Percentiles rank a stretch among this genome's conserved stretches.
Evolutionary conservation across 1,140 invertebrate genomes (phyloP).

Genomic region (Trypoxylus dichotomus): DNA sequence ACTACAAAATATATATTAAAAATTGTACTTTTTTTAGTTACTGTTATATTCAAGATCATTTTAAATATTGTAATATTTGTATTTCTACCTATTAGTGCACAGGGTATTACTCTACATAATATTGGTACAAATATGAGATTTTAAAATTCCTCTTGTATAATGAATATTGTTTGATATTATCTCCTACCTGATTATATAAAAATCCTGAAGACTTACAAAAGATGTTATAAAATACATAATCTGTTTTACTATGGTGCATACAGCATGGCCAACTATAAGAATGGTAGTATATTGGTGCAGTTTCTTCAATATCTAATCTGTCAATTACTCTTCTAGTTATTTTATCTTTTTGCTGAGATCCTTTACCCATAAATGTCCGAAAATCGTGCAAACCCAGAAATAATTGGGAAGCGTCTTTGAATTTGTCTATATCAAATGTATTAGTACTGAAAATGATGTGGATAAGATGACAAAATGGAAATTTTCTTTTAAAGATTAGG

Average conservation of each 20-base stretch:
- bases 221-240: constrained; percentile 64
- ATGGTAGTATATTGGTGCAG: constrained; percentile 35
- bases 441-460: constrained; percentile 49
- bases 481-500: constrained; percentile 18
- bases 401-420: constrained; percentile 59
- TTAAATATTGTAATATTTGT: neutral
- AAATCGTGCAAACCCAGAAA: constrained; percentile 70
- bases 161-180: neutral
- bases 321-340: constrained; percentile 55
- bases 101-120: too few relatives aligned
- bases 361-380: constrained; percentile 63
- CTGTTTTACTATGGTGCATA: constrained; percentile 43
- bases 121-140: too few relatives aligned
- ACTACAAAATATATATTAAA: neutral
- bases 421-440: constrained; percentile 62
- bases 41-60: neutral
- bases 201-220: constrained; percentile 64
- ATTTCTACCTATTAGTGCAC: too few relatives aligned
- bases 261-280: constrained; percentile 45
- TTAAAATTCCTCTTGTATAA: too few relatives aligned
- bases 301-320: constrained; percentile 55
- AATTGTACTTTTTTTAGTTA: neutral
- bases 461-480: constrained; percentile 26
- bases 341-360: constrained; percentile 47
- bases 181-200: constrained; percentile 70